Conservation (phyloP, 2,888 invertebrate genomes). For the Apocheima hispidaria region DNA sequence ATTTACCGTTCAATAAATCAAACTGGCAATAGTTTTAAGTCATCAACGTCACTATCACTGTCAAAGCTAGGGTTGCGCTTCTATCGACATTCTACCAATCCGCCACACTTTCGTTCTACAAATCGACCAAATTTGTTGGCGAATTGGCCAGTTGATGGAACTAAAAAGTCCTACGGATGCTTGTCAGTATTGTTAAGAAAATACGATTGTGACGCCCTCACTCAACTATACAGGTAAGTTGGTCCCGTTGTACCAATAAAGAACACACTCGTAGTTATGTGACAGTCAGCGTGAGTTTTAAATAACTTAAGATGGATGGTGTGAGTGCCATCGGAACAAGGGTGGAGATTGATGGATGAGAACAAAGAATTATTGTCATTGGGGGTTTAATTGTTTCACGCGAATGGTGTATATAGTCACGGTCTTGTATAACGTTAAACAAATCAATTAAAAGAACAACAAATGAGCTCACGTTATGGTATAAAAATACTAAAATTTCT, state of each 20-base stretch:
- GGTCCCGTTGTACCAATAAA: constrained; percentile 48
- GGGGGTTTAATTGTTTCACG: constrained; percentile 45
- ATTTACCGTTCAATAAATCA: constrained; percentile 23
- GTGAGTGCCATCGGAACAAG: constrained; percentile 65
- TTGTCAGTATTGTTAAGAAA: neutral
- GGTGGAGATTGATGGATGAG: constrained; percentile 68
- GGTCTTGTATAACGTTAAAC: constrained; percentile 5
- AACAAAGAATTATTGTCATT: constrained; percentile 57
- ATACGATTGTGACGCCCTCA: neutral
- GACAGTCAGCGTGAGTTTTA: constrained; percentile 54
- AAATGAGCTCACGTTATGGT: no score
- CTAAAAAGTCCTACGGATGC: neutral
- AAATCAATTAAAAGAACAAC: no score
- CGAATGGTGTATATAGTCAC: constrained; percentile 22
- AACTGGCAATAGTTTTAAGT: constrained; percentile 12
- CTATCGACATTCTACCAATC: constrained; percentile 48
- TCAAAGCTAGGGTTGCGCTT: constrained; percentile 38
- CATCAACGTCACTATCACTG: constrained; percentile 34
- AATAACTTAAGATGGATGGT: constrained; percentile 74
- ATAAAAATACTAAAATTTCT: no score
- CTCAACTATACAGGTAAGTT: neutral
- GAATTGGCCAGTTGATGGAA: neutral
- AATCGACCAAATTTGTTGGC: neutral
- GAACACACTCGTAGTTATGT: constrained; percentile 45
- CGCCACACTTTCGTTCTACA: constrained; percentile 45